Conservation (phyloP, 92 coral and sea anemone species). For the Phenganax stokvisi region DNA sequence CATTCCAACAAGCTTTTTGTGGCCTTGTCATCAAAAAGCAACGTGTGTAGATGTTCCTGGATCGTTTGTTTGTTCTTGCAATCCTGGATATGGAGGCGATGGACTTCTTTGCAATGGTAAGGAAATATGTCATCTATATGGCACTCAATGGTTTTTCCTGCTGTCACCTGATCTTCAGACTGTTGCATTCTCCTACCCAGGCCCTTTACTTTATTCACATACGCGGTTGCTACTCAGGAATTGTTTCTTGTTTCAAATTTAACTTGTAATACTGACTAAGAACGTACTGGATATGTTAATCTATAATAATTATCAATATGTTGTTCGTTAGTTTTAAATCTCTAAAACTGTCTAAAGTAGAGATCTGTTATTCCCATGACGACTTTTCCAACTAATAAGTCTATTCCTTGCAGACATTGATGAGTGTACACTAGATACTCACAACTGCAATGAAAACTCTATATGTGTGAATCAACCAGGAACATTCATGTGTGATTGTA, state of each 20-base stretch:
- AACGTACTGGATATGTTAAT: too few relatives aligned
- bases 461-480: slow-evolving; percentile 12
- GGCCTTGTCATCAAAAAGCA: slow-evolving; percentile 42
- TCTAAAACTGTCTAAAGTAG: too few relatives aligned
- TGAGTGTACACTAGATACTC: neutral
- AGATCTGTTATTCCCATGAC: neutral
- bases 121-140: neutral
- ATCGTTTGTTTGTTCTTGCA: slow-evolving; percentile 18
- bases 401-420: slow-evolving; percentile 9
- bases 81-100: slow-evolving; percentile 14
- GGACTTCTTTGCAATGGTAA: slow-evolving; percentile 26
- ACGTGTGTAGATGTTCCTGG: slow-evolving; percentile 26
- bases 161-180: too few relatives aligned
- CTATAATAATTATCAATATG: too few relatives aligned
- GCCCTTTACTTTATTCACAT: too few relatives aligned
- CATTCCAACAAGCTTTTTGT: slow-evolving; percentile 25
- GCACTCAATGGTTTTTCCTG: too few relatives aligned
- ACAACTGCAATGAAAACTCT: slow-evolving; percentile 21
- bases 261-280: too few relatives aligned
- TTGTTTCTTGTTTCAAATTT: too few relatives aligned
- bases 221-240: too few relatives aligned
- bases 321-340: too few relatives aligned
- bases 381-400: neutral
- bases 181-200: too few relatives aligned
- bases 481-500: slow-evolving; percentile 14